Conservation (phyloP, 2,888 invertebrate genomes). For the Pristionchus arcanus region DNA sequence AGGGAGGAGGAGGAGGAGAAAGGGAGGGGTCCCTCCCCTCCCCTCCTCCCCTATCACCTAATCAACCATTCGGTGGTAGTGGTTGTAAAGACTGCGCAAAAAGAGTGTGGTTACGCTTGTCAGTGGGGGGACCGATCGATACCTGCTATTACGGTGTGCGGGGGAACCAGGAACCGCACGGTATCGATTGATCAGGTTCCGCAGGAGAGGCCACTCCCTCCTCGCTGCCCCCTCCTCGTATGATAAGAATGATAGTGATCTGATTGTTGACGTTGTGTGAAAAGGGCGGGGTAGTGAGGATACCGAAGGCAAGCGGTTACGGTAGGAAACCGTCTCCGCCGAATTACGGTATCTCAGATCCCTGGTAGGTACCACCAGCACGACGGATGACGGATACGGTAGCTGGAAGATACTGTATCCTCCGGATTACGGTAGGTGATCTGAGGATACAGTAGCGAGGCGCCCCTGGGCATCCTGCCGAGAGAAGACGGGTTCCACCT, state of each 20-base stretch:
- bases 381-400: not conserved
- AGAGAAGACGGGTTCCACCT: no score
- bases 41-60: not conserved
- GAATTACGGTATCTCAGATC: no score
- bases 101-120: constrained; percentile 4
- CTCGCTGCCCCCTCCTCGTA: not conserved
- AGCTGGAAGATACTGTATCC: not conserved
- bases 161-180: not conserved
- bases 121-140: not conserved
- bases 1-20: constrained; percentile 36
- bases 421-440: no score
- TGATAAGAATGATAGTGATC: constrained; percentile 1
- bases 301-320: not conserved
- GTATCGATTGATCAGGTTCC: constrained; percentile 12
- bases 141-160: not conserved
- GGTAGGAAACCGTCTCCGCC: not conserved
- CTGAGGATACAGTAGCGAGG: no score
- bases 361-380: no score
- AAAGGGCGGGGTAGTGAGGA: not conserved
- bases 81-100: constrained; percentile 28
- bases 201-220: not conserved
- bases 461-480: no score
- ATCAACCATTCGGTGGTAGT: not conserved
- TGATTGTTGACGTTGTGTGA: not conserved
- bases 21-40: not conserved